A percentile compares a stretch with the other conserved stretches of the same genome.
Evolutionary conservation across 2,797 vertebrate species (phyloP).

Genomic region (Melanotaenia pygmaea): DNA sequence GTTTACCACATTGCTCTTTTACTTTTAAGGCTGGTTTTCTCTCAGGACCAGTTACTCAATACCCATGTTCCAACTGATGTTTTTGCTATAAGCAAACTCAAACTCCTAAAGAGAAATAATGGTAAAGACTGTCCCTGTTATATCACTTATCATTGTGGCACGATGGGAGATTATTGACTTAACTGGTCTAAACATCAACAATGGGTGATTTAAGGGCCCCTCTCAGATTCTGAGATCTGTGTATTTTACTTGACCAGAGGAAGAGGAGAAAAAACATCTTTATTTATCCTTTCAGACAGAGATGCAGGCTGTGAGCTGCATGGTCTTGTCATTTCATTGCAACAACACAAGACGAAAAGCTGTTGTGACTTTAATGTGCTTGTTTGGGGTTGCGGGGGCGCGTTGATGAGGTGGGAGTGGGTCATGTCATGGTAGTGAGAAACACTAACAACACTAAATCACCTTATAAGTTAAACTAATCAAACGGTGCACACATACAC

Average conservation of each 20-base stretch:
- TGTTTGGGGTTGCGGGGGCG: slow-evolving; percentile 60
- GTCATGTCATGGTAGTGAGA: slow-evolving; percentile 65
- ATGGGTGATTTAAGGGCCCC: slow-evolving; percentile 57
- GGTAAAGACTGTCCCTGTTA: slow-evolving; percentile 53
- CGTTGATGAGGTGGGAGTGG: slow-evolving; percentile 64
- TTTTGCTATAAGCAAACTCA: slow-evolving; percentile 56
- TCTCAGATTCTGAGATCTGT: slow-evolving; percentile 50
- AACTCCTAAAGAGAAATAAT: slow-evolving; percentile 53
- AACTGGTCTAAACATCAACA: slow-evolving; percentile 78
- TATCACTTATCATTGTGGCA: slow-evolving; percentile 72
- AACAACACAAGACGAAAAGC: slow-evolving; percentile 48
- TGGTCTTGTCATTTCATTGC: slow-evolving; percentile 25
- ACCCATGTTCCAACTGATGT: slow-evolving; percentile 46
- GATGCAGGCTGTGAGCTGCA: slow-evolving; percentile 31
- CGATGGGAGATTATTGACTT: slow-evolving; percentile 75
- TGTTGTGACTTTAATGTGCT: slow-evolving; percentile 69
- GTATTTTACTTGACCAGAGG: slow-evolving; percentile 64
- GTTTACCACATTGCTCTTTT: slow-evolving; percentile 59
- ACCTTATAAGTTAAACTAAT: slow-evolving; percentile 71
- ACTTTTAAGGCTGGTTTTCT: slow-evolving; percentile 31
- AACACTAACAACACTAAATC: slow-evolving; percentile 78
- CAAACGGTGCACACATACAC: slow-evolving; percentile 47
- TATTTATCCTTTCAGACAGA: slow-evolving; percentile 56
- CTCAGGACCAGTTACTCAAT: slow-evolving; percentile 47
- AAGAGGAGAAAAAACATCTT: slow-evolving; percentile 25